These are phyloP conservation scores for Patiria miniata DNA, from an alignment of 35 echinoderm and acorn worm genomes.

Conservation along the genomic window DNA sequence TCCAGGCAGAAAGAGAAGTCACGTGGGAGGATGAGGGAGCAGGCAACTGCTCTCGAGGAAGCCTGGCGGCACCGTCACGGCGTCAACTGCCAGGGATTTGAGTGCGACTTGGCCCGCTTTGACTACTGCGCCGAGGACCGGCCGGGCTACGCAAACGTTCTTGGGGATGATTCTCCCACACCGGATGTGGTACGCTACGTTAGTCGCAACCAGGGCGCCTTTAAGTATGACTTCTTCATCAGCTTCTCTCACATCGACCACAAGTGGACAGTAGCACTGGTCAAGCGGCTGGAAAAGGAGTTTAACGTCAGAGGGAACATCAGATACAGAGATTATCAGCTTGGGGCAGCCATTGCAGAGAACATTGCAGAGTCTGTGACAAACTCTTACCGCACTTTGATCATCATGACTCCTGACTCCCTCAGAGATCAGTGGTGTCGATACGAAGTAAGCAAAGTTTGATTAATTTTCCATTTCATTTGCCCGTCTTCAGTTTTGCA, in stretches of 20 bases:
- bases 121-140: conserved; percentile 72
- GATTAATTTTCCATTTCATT: not conserved
- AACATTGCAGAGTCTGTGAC: conserved; percentile 68
- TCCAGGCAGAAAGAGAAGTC: conserved; percentile 37
- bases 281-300: conserved; percentile 78
- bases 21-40: conserved; percentile 24
- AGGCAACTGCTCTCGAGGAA: conserved; percentile 38
- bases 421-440: conserved; percentile 75
- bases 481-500: not conserved
- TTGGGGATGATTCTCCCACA: conserved; percentile 51
- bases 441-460: conserved; percentile 71
- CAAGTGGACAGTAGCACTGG: conserved; percentile 82
- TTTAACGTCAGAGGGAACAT: conserved; percentile 62
- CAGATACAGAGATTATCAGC: conserved; percentile 81
- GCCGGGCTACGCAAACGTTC: conserved; percentile 71
- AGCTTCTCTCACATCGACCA: conserved; percentile 82
- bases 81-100: conserved; percentile 79
- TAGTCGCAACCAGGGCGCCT: conserved; percentile 5
- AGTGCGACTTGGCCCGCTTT: conserved; percentile 78
- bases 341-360: conserved; percentile 64
- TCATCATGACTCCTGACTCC: conserved; percentile 77
- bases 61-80: conserved; percentile 56
- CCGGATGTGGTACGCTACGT: not conserved
- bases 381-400: conserved; percentile 60
- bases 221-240: conserved; percentile 87